Evolutionary conservation across 2,797 vertebrate species (phyloP).

Genomic region (Gila robusta): DNA sequence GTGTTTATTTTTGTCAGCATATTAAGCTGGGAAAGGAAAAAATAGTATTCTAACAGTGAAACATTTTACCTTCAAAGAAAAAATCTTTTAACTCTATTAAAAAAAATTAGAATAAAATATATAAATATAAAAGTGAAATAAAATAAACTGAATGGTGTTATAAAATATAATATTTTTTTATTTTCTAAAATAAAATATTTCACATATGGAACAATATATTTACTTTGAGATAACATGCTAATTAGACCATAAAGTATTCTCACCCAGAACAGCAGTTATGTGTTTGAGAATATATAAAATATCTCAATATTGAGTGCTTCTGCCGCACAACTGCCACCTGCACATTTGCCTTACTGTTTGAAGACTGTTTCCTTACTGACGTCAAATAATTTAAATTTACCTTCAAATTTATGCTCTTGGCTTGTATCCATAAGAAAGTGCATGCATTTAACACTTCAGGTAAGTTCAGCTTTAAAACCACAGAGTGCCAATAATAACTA

Average conservation of each 20-base stretch:
- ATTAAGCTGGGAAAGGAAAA: not conserved
- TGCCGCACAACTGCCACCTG: not conserved
- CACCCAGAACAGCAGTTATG: not conserved
- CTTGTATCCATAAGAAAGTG: not conserved
- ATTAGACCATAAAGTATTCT: not conserved
- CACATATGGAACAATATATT: not conserved
- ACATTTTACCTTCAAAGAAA: not conserved
- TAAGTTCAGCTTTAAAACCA: conserved; percentile 2
- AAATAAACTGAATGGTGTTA: not conserved
- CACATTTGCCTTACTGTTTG: not conserved
- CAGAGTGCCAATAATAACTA: not conserved
- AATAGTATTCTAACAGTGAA: not conserved
- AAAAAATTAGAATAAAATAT: no score
- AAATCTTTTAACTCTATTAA: not conserved
- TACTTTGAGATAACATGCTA: conserved; percentile 23
- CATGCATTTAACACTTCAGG: not conserved
- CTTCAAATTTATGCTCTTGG: not conserved
- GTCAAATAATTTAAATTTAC: conserved; percentile 1
- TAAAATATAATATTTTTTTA: no score
- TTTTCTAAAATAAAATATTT: not conserved
- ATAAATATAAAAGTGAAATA: no score
- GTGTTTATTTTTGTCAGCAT: not conserved
- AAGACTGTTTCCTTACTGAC: not conserved
- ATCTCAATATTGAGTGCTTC: conserved; percentile 12
- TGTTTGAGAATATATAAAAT: conserved; percentile 25